Conservation (phyloP, 2,888 invertebrate species). For the Polydrusus cervinus region DNA sequence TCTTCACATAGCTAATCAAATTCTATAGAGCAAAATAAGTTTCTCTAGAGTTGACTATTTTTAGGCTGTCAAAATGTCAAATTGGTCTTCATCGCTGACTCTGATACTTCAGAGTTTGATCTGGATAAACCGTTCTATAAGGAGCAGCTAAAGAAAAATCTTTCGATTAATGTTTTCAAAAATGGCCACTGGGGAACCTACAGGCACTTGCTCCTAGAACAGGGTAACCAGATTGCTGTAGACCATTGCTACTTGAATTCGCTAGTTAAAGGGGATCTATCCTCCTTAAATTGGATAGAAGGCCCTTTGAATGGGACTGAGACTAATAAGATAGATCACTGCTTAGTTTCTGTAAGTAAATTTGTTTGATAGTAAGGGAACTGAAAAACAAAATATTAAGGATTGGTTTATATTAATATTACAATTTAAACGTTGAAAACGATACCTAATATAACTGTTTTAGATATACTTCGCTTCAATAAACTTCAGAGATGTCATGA, state of each 20-base stretch:
- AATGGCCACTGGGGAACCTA: constrained; percentile 78
- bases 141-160: constrained; percentile 80
- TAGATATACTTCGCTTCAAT: constrained; percentile 81
- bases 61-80: constrained; percentile 66
- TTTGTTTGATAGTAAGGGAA: too few relatives aligned
- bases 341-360: constrained; percentile 48
- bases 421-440: too few relatives aligned
- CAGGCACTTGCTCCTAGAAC: constrained; percentile 82
- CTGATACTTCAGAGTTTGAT: constrained; percentile 78
- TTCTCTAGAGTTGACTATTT: background rate
- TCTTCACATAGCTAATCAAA: background rate
- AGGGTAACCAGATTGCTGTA: constrained; percentile 70
- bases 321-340: constrained; percentile 11
- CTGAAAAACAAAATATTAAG: too few relatives aligned
- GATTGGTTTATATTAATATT: too few relatives aligned
- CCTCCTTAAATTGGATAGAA: constrained; percentile 87
- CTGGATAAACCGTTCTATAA: constrained; percentile 74
- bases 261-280: constrained; percentile 88
- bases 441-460: too few relatives aligned
- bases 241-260: constrained; percentile 87
- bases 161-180: constrained; percentile 86
- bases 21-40: background rate
- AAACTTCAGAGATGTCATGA: constrained; percentile 97
- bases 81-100: constrained; percentile 74
- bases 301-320: constrained; percentile 71